These are phyloP conservation scores for Drosophila ironensis DNA, from an alignment of 1,140 invertebrate species.

Conservation along the genomic window DNA sequence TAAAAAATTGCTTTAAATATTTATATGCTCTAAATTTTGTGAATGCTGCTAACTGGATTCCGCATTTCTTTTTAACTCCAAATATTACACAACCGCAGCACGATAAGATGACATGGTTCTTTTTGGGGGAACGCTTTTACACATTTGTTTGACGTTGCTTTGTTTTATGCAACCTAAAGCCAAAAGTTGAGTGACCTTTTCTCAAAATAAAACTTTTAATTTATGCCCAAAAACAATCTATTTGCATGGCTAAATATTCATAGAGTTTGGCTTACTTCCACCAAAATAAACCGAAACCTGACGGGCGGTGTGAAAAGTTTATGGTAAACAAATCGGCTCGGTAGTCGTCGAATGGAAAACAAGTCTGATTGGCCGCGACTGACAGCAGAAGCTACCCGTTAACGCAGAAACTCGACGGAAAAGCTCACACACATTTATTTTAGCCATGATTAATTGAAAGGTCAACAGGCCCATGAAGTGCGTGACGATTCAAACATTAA, in stretches of 20 bases:
- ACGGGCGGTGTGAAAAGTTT: constrained; percentile 59
- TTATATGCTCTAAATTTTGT: constrained; percentile 70
- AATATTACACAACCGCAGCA: constrained; percentile 45
- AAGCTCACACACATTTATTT: constrained; percentile 52
- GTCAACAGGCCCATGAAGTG: constrained; percentile 51
- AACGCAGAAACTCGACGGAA: constrained; percentile 27
- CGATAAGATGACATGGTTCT: constrained; percentile 32
- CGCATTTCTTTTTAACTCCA: constrained; percentile 21
- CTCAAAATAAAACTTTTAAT: constrained; percentile 27
- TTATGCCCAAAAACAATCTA: constrained; percentile 13
- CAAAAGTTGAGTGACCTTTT: constrained; percentile 62
- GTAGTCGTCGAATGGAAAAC: constrained; percentile 50
- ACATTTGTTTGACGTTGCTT: not conserved
- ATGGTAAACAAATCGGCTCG: constrained; percentile 38
- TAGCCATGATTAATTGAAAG: constrained; percentile 72
- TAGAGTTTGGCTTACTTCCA: constrained; percentile 29
- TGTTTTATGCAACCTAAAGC: not conserved
- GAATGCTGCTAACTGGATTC: constrained; percentile 48
- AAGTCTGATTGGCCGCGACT: constrained; percentile 29
- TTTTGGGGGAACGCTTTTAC: constrained; percentile 14
- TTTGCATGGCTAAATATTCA: constrained; percentile 61
- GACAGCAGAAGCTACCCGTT: constrained; percentile 51
- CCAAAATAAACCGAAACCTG: too few species aligned
- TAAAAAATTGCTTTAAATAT: constrained; percentile 46
- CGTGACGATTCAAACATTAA: constrained; percentile 43